Percentiles rank a stretch among this genome's conserved stretches.
Evolutionary conservation across 2,113 vertebrate species (phyloP).

Genomic region (Nycticryphes semicollaris): DNA sequence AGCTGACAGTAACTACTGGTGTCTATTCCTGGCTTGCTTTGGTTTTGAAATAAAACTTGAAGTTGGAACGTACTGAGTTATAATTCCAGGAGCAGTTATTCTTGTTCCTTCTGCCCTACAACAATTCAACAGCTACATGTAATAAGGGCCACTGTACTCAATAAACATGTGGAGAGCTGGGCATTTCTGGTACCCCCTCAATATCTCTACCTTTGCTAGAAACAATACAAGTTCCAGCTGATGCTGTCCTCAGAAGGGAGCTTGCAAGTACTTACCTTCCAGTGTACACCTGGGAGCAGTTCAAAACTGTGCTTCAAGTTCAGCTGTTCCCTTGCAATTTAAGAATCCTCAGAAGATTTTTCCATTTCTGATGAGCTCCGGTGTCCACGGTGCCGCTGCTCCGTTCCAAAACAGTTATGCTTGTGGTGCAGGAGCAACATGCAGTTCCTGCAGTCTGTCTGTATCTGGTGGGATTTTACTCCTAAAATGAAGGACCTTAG

Average conservation of each 20-base stretch:
- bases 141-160: background rate
- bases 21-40: background rate
- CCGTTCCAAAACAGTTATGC: background rate
- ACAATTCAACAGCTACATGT: background rate
- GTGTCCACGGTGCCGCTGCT: background rate
- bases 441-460: background rate
- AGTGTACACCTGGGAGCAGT: background rate
- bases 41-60: background rate
- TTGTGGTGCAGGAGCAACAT: accelerated
- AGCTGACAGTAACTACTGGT: background rate
- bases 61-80: background rate
- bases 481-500: background rate
- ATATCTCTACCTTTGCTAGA: accelerated
- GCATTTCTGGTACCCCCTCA: background rate
- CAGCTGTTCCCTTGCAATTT: background rate
- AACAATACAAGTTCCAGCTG: background rate
- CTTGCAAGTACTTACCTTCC: background rate
- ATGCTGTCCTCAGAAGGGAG: background rate
- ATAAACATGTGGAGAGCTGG: background rate
- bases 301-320: background rate
- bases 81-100: background rate
- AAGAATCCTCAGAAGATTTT: background rate
- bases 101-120: background rate
- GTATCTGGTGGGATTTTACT: background rate
- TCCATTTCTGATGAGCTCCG: background rate